Evolutionary conservation across 2,888 invertebrate genomes (phyloP).

Genomic region (Tiliacea aurago): DNA sequence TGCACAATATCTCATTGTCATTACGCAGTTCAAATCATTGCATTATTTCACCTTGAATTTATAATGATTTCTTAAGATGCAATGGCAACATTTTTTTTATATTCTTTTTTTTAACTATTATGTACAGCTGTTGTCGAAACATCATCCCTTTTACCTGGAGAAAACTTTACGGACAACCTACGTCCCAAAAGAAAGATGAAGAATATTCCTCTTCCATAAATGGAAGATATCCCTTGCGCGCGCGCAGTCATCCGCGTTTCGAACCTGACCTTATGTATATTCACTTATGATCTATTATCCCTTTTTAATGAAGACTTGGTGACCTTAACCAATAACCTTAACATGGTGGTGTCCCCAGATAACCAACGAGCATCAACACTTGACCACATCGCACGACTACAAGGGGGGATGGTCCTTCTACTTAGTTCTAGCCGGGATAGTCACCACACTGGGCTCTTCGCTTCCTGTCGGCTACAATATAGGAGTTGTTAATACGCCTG

Average conservation of each 20-base stretch:
- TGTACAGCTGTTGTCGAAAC: not conserved
- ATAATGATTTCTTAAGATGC: not conserved
- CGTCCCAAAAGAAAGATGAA: not conserved
- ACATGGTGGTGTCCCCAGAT: constrained; percentile 71
- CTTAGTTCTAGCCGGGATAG: constrained; percentile 92
- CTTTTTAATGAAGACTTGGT: not conserved
- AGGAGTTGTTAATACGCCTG: constrained; percentile 96
- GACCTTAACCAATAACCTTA: constrained; percentile 1
- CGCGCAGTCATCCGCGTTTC: not conserved
- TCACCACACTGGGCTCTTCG: constrained; percentile 94
- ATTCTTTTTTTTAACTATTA: not conserved
- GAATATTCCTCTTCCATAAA: not conserved
- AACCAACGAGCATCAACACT: constrained; percentile 83
- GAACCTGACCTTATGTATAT: not conserved
- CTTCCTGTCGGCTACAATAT: constrained; percentile 96
- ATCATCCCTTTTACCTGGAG: not conserved
- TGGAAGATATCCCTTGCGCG: constrained; percentile 6
- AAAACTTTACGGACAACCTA: not conserved
- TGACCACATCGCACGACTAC: constrained; percentile 80
- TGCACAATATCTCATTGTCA: not conserved
- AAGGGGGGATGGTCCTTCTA: constrained; percentile 92
- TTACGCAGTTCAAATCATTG: not conserved
- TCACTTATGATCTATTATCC: not conserved
- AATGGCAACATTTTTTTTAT: not conserved
- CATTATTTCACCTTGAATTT: constrained; percentile 17